phyloP scores from a whole-genome alignment of 2,113 vertebrate species.

The Marmota monax region DNA sequence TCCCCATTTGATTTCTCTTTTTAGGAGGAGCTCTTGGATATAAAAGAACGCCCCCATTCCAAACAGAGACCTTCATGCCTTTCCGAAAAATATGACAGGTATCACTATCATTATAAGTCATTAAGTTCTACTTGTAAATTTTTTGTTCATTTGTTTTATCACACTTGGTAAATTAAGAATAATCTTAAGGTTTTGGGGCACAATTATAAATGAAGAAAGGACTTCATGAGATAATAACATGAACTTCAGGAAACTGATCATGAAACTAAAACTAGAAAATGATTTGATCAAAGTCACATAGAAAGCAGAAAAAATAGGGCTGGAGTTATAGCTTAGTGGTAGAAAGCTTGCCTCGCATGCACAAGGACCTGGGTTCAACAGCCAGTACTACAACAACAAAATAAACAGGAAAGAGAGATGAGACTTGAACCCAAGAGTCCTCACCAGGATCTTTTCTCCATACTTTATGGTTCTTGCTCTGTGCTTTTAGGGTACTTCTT shows the following conservation, averaged over 20 bases:
- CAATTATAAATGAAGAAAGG: slow-evolving; percentile 1
- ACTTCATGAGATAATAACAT: neutral
- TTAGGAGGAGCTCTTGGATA: slow-evolving; percentile 97
- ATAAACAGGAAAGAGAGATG: neutral
- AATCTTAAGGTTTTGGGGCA: neutral
- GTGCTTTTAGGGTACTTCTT: neutral
- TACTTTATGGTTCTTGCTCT: neutral
- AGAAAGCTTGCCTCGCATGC: neutral
- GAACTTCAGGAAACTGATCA: neutral
- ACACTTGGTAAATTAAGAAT: slow-evolving; percentile 52
- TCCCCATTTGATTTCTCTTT: slow-evolving; percentile 70
- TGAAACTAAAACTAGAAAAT: slow-evolving; percentile 53
- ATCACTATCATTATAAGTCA: slow-evolving; percentile 36
- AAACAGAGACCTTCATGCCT: slow-evolving; percentile 97
- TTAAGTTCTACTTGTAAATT: neutral
- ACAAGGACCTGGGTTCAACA: neutral
- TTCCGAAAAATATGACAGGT: slow-evolving; percentile 98
- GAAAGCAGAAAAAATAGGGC: slow-evolving; percentile 21
- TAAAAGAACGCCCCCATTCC: slow-evolving; percentile 95
- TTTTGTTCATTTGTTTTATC: neutral
- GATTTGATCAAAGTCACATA: neutral
- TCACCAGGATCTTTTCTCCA: neutral
- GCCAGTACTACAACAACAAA: neutral
- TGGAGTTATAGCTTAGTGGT: neutral
- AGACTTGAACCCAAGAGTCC: neutral